phyloP scores from a whole-genome alignment of 2,888 invertebrate genomes.

The Syrista parreyssii region DNA sequence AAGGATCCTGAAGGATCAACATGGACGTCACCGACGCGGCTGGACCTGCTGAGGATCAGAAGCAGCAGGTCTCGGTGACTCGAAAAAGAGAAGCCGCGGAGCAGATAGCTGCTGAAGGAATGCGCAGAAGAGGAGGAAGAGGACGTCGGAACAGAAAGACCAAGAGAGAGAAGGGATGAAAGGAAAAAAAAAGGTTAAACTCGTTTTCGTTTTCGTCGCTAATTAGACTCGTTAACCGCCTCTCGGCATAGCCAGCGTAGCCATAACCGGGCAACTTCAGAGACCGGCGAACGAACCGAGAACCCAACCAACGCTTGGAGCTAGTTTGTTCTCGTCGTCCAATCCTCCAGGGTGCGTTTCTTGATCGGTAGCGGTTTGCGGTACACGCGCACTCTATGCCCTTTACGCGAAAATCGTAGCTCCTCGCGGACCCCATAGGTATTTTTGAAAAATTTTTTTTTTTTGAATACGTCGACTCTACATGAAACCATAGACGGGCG shows the following conservation, averaged over 20 bases:
- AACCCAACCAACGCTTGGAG: constrained; percentile 49
- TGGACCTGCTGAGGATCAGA: not conserved
- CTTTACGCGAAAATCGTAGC: constrained; percentile 42
- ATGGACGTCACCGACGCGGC: not conserved
- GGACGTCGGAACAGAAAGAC: constrained; percentile 20
- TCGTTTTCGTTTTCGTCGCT: constrained; percentile 68
- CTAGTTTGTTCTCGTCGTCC: constrained; percentile 62
- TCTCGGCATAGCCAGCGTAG: constrained; percentile 54
- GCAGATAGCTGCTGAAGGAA: not conserved
- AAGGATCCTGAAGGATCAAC: not conserved
- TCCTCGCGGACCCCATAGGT: constrained; percentile 1
- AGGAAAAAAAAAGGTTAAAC: constrained; percentile 59
- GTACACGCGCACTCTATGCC: not conserved
- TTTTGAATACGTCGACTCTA: not conserved
- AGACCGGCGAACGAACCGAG: constrained; percentile 36
- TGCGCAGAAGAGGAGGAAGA: constrained; percentile 18
- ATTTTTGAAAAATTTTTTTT: not conserved
- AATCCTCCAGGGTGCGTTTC: constrained; percentile 62
- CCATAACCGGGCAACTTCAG: constrained; percentile 61
- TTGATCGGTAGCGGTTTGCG: constrained; percentile 38
- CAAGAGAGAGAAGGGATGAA: constrained; percentile 19
- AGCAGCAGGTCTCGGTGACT: not conserved
- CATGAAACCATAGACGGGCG: not conserved
- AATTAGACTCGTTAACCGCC: constrained; percentile 67
- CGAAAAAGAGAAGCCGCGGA: not conserved